phyloP scores from a whole-genome alignment of 1,140 invertebrate genomes.

The Arion vulgaris region DNA sequence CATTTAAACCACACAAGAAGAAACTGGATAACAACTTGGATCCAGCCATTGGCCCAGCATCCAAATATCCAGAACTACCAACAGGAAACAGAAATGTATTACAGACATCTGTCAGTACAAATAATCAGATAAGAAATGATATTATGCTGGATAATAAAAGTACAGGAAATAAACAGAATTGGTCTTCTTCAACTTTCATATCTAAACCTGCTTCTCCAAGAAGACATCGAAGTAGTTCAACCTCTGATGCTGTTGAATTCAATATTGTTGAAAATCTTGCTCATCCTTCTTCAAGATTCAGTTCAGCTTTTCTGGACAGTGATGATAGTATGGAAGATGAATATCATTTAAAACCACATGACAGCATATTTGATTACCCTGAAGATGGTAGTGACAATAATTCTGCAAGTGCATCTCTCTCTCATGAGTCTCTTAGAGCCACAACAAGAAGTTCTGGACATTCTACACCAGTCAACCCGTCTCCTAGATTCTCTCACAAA shows the following conservation, averaged over 20 bases:
- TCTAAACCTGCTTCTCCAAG: background rate
- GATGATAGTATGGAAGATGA: constrained; percentile 29
- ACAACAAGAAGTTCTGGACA: constrained; percentile 42
- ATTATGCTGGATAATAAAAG: background rate
- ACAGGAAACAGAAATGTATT: background rate
- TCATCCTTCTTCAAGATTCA: background rate
- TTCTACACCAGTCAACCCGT: constrained; percentile 38
- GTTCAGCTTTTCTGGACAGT: constrained; percentile 34
- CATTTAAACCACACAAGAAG: constrained; percentile 35
- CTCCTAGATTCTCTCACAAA: constrained; percentile 40
- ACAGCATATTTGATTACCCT: constrained; percentile 42
- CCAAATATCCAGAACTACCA: constrained; percentile 28
- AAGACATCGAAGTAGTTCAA: background rate
- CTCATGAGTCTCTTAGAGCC: constrained; percentile 44
- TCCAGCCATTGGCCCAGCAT: constrained; percentile 21
- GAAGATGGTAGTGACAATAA: constrained; percentile 15
- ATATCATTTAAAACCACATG: background rate
- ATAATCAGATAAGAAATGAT: background rate
- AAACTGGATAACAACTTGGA: background rate
- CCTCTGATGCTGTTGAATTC: constrained; percentile 7
- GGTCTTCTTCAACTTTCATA: background rate
- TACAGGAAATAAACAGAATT: background rate
- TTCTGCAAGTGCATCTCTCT: constrained; percentile 45
- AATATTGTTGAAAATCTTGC: background rate
- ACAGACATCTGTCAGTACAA: background rate